phyloP scores from a whole-genome alignment of 2,888 invertebrate species.

The Dyspetes luteomarginatus region DNA sequence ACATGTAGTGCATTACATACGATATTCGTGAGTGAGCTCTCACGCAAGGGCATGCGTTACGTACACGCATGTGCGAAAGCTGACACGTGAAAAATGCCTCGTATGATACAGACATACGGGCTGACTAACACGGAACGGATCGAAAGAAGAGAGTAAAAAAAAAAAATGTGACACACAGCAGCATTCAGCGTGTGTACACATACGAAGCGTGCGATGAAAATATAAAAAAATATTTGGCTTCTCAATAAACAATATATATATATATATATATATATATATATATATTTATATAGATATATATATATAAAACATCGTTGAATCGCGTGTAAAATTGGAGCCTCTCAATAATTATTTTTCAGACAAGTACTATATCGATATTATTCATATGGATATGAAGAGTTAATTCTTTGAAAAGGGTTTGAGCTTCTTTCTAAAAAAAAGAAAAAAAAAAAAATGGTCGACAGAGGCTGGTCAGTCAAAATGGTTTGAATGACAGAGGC shows the following conservation, averaged over 20 bases:
- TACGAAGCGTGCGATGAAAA: not conserved
- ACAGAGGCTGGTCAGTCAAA: too few relatives aligned
- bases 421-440: constrained; percentile 9
- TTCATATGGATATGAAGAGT: too few relatives aligned
- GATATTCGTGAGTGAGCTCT: constrained; percentile 47
- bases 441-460: too few relatives aligned
- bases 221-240: constrained; percentile 28
- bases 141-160: constrained; percentile 33
- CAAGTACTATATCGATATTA: not conserved
- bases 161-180: not conserved
- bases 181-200: not conserved
- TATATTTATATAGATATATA: too few relatives aligned
- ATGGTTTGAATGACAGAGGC: too few relatives aligned
- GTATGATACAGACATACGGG: constrained; percentile 42
- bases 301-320: constrained; percentile 50
- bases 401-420: constrained; percentile 26
- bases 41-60: constrained; percentile 57
- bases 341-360: constrained; percentile 36
- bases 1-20: constrained; percentile 37
- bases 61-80: constrained; percentile 24
- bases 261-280: too few relatives aligned
- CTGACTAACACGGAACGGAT: constrained; percentile 32
- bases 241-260: too few relatives aligned
- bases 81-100: constrained; percentile 61
- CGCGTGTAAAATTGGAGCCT: constrained; percentile 44